Base-by-base conservation (phyloP, 1,140 invertebrate species). In the Aphaenogaster floridana region DNA sequence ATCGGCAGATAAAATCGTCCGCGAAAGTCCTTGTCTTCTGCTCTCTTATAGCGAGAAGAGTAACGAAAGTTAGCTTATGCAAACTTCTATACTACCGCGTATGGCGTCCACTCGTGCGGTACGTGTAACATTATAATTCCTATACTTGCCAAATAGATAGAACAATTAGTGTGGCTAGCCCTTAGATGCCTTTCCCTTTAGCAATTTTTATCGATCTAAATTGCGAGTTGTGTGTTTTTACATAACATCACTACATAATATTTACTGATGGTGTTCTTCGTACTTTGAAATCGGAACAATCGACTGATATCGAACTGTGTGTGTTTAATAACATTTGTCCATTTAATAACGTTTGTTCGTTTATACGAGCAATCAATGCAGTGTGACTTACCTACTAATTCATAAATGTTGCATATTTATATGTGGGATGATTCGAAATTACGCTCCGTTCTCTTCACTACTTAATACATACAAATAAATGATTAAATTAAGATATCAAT, bases 71-170 rank as follows among this genome's bases (percentile, higher is more conserved):
- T 74, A 61, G 17, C 28, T 74, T 76, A 50, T 21, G 28, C 21
- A 39, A 79, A 66, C 48, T 68, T 86, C 50, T 54, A 66, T 57
- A 48, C 50, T 59, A 54, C 39, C 77, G 78, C 63, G 50, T 69
- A 48, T 61, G 54, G 57, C 28, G 13, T 83, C 54, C 17, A 63
- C 34, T 50, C 13, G 28, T 50, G 69, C 54, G 66, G 66, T 74
- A 61, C 34, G 59, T 80, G 88, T 88, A 74, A 89, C 66, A 71
- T 61, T 83, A 59, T 63, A 86, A 92, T 93, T 93, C 92, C 89
- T 93, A 89, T 83, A 90, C 77, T 93, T 93, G 93, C 92, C 93
- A 93, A 93, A 93, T 92, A 92, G 76, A 90, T 81, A 83, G 86
- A 87, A 85, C 68, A 48, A 91, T 92, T 91, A 91, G 78, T 64